Evolutionary conservation across 2,113 vertebrate genomes (phyloP).

Genomic region (Sinocyclocheilus maitianheensis): DNA sequence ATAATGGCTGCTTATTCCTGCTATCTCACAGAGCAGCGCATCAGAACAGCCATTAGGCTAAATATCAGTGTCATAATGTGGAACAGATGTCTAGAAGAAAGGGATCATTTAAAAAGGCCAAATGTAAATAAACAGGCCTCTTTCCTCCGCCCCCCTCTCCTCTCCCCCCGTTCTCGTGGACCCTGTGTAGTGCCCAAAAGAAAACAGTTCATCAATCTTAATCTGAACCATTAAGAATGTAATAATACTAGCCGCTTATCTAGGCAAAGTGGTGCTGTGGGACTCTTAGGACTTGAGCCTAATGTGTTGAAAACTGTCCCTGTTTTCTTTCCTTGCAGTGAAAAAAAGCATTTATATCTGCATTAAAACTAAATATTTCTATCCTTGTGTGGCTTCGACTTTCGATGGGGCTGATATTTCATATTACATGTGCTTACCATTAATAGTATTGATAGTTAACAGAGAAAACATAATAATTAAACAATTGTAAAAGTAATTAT

Average conservation of each 20-base stretch:
- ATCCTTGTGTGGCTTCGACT: background rate
- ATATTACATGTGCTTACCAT: background rate
- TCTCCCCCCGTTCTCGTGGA: constrained; percentile 55
- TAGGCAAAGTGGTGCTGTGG: constrained; percentile 52
- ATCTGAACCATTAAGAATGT: constrained; percentile 69
- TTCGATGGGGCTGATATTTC: background rate
- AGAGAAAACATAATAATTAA: background rate
- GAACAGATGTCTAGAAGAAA: constrained; percentile 80
- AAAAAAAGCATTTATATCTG: background rate
- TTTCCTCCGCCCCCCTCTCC: background rate
- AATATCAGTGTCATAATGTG: constrained; percentile 78
- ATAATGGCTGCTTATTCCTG: constrained; percentile 62
- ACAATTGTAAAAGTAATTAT: background rate
- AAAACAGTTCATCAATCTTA: constrained; percentile 82
- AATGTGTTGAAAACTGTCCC: constrained; percentile 52
- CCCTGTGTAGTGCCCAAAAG: constrained; percentile 74
- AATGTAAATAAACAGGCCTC: constrained; percentile 78
- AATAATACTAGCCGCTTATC: constrained; percentile 62
- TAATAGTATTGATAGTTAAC: background rate
- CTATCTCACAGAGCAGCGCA: constrained; percentile 59
- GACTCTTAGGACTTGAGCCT: constrained; percentile 50
- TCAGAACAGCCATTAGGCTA: constrained; percentile 72
- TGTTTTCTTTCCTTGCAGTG: background rate
- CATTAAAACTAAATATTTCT: background rate
- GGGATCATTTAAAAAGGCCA: constrained; percentile 78